Evolutionary conservation across 2,797 vertebrate genomes (phyloP).

Genomic region (Glyptemys insculpta): DNA sequence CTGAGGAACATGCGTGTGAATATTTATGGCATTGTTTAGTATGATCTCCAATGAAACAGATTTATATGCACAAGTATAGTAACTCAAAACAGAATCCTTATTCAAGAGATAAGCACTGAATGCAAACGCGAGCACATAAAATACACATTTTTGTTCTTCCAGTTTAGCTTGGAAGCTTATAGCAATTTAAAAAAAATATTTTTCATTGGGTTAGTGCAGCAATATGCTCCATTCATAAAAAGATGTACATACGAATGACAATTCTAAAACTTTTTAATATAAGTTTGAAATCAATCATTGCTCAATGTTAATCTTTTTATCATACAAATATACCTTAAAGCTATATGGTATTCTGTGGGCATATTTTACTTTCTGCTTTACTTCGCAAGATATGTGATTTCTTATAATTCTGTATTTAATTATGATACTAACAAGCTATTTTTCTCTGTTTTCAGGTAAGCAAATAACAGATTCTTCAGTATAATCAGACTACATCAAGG

Average conservation of each 20-base stretch:
- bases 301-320: background rate
- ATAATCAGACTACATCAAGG: slow-evolving; percentile 77
- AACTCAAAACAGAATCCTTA: background rate
- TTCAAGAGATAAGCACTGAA: background rate
- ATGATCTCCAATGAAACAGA: background rate
- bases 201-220: background rate
- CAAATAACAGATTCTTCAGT: slow-evolving; percentile 71
- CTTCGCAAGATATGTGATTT: background rate
- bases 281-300: background rate
- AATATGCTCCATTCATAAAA: background rate
- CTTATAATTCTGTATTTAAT: background rate
- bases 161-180: background rate
- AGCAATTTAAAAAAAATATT: background rate
- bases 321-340: background rate
- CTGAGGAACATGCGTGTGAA: background rate
- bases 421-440: slow-evolving; percentile 31
- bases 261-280: background rate
- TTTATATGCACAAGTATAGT: background rate
- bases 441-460: slow-evolving; percentile 83
- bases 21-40: background rate
- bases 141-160: background rate
- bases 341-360: background rate
- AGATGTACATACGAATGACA: background rate
- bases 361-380: background rate
- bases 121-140: background rate